phyloP scores from a whole-genome alignment of 2,888 invertebrate genomes.

The Ferrisia virgata region DNA sequence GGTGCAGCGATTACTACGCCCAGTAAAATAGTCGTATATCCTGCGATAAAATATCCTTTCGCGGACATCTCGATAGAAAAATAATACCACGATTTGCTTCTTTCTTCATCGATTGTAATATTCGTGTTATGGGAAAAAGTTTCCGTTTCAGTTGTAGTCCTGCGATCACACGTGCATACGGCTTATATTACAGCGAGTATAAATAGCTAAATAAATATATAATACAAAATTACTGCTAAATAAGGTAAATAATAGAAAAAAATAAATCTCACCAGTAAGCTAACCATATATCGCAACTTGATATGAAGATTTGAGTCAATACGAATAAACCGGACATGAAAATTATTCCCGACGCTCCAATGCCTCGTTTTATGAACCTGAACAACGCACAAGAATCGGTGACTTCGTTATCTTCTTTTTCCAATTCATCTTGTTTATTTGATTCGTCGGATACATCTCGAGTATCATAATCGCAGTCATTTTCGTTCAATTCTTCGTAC shows the following conservation, averaged over 20 bases:
- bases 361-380: not conserved
- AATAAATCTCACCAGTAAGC: conserved; percentile 53
- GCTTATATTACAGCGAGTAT: too few species aligned
- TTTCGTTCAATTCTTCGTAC: too few species aligned
- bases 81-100: not conserved
- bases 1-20: conserved; percentile 47
- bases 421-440: conserved; percentile 33
- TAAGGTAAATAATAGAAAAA: too few species aligned
- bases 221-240: too few species aligned
- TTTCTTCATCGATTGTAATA: not conserved
- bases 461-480: too few species aligned
- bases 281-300: conserved; percentile 54
- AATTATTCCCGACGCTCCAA: not conserved
- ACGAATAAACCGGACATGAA: conserved; percentile 50
- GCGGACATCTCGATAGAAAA: not conserved
- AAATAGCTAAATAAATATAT: too few species aligned
- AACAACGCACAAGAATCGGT: not conserved
- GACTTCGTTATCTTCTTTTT: conserved; percentile 32
- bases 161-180: too few species aligned
- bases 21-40: conserved; percentile 34
- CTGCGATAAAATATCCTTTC: conserved; percentile 35
- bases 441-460: too few species aligned
- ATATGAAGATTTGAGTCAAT: conserved; percentile 52
- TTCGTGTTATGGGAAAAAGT: not conserved
- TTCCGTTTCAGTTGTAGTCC: not conserved